These are phyloP conservation scores for Pseudorasbora parva DNA, from an alignment of 2,113 vertebrate species.

Conservation along the genomic window DNA sequence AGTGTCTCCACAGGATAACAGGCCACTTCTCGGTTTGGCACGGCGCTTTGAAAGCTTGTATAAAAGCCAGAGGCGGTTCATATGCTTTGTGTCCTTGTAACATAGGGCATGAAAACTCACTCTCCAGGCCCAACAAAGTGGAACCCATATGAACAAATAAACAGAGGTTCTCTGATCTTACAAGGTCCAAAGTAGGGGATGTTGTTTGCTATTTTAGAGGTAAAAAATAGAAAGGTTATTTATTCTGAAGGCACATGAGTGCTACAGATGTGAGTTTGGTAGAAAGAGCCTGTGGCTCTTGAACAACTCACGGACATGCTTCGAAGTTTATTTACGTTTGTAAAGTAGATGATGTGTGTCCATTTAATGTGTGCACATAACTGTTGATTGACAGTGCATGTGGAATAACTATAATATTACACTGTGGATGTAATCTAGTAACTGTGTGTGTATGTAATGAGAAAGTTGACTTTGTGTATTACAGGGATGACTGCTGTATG, in stretches of 20 bases:
- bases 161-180: constrained; percentile 26
- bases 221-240: constrained; percentile 29
- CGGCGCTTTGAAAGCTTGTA: neutral
- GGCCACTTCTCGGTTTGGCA: constrained; percentile 10
- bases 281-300: constrained; percentile 20
- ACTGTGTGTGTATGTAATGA: constrained; percentile 25
- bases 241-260: constrained; percentile 34
- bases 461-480: constrained; percentile 29
- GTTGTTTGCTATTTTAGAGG: constrained; percentile 26
- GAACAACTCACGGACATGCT: constrained; percentile 23
- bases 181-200: constrained; percentile 28
- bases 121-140: constrained; percentile 12
- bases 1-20: constrained; percentile 21
- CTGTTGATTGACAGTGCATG: constrained; percentile 44
- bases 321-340: constrained; percentile 51
- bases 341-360: constrained; percentile 42
- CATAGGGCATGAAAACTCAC: constrained; percentile 9
- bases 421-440: constrained; percentile 7
- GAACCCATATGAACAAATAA: constrained; percentile 29
- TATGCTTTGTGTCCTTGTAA: constrained; percentile 33
- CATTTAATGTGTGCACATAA: constrained; percentile 7
- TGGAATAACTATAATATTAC: constrained; percentile 31
- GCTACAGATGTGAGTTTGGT: constrained; percentile 28
- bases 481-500: constrained; percentile 14
- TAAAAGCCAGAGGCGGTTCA: constrained; percentile 21